phyloP scores from a whole-genome alignment of 2,797 vertebrate genomes.

The Lindbergichthys nudifrons region DNA sequence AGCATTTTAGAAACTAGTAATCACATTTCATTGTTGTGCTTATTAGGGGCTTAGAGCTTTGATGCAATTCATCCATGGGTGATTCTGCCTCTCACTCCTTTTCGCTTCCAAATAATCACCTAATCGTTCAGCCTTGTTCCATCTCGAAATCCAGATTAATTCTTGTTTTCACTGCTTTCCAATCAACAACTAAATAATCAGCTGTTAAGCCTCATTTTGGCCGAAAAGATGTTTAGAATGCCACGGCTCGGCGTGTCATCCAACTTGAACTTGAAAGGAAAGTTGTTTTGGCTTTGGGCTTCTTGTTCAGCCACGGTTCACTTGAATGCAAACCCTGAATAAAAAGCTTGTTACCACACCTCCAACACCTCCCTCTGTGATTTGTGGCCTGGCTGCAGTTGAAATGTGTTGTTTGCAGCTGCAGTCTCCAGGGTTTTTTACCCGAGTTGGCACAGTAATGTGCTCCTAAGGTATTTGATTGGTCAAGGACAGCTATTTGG shows the following conservation, averaged over 20 bases:
- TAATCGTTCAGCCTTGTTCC: constrained; percentile 32
- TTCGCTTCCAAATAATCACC: constrained; percentile 41
- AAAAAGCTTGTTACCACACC: constrained; percentile 47
- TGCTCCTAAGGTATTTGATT: constrained; percentile 21
- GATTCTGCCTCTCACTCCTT: constrained; percentile 25
- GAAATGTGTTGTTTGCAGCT: constrained; percentile 42
- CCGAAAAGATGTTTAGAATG: constrained; percentile 26
- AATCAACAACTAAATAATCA: constrained; percentile 40
- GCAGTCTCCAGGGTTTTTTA: constrained; percentile 42
- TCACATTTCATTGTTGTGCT: constrained; percentile 39
- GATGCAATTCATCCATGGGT: constrained; percentile 40
- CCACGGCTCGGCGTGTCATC: constrained; percentile 2
- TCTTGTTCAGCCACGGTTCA: constrained; percentile 43
- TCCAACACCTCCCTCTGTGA: constrained; percentile 43
- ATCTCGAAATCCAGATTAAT: constrained; percentile 42
- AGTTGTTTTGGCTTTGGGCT: constrained; percentile 38
- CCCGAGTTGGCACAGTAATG: constrained; percentile 37
- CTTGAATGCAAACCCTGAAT: constrained; percentile 53
- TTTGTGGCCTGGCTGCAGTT: constrained; percentile 22
- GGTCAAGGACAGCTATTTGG: constrained; percentile 2
- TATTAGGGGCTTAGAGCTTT: constrained; percentile 20
- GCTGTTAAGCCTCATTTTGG: constrained; percentile 6
- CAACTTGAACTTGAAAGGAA: constrained; percentile 51
- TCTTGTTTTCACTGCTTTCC: constrained; percentile 36
- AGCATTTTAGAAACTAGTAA: constrained; percentile 32